Percentiles rank a stretch among this genome's conserved stretches.
Evolutionary conservation across 2,888 invertebrate species (phyloP).

Genomic region (Xanthorhoe designata): DNA sequence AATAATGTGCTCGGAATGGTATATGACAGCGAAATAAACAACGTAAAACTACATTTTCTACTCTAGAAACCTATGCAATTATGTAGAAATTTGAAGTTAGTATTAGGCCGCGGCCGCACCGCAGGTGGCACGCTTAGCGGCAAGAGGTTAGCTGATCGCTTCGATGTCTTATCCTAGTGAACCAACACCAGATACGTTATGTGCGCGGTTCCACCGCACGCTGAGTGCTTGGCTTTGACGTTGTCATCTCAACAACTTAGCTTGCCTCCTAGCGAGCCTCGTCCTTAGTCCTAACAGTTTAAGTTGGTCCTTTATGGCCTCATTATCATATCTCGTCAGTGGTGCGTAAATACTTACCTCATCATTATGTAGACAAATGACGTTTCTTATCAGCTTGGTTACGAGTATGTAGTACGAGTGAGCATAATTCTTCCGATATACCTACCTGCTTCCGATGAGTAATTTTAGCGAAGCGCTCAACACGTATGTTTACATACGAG

Average conservation of each 20-base stretch:
- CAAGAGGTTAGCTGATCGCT: too few species aligned
- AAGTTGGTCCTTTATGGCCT: background rate
- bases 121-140: too few species aligned
- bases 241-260: too few species aligned
- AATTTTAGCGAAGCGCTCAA: conserved; percentile 37
- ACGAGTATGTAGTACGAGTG: conserved; percentile 40
- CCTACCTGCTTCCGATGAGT: conserved; percentile 38
- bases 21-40: too few species aligned
- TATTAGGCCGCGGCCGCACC: too few species aligned
- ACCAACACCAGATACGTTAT: too few species aligned
- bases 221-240: too few species aligned
- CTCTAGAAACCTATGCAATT: background rate
- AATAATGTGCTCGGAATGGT: background rate
- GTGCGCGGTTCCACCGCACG: too few species aligned
- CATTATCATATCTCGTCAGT: background rate
- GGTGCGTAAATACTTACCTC: conserved; percentile 1
- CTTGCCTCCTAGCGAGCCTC: too few species aligned
- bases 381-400: conserved; percentile 43
- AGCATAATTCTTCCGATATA: conserved; percentile 42
- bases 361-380: conserved; percentile 10
- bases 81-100: background rate
- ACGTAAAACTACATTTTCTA: background rate
- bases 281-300: background rate
- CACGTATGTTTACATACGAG: conserved; percentile 8
- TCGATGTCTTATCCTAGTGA: too few species aligned